phyloP scores from a whole-genome alignment of 2,797 vertebrate genomes.

The Caiman crocodilus region DNA sequence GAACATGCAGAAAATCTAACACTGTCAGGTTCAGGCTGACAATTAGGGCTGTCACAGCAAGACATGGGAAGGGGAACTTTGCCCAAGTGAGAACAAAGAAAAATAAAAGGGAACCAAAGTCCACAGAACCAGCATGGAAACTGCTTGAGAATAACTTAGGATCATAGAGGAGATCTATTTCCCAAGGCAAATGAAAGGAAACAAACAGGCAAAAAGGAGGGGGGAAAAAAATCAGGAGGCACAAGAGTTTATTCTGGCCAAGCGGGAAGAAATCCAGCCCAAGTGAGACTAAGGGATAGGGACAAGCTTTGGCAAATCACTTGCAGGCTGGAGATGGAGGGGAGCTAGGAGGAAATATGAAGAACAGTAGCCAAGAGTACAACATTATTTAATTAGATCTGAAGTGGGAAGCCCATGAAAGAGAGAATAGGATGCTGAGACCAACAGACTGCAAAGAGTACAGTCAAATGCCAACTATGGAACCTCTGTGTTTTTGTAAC shows the following conservation, averaged over 20 bases:
- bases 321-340: neutral
- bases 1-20: neutral
- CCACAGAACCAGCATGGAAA: neutral
- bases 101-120: neutral
- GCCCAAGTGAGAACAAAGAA: neutral
- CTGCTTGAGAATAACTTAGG: neutral
- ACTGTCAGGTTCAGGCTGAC: neutral
- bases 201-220: neutral
- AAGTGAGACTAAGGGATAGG: neutral
- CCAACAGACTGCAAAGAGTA: slow-evolving; percentile 7
- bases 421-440: neutral
- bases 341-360: neutral
- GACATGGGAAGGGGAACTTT: neutral
- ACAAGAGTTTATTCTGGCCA: neutral
- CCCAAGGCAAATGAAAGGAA: neutral
- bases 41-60: neutral
- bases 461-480: neutral
- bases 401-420: neutral
- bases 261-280: neutral
- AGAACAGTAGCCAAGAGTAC: neutral
- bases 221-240: neutral
- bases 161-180: neutral
- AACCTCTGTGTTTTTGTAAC: slow-evolving; percentile 7
- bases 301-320: slow-evolving; percentile 7
- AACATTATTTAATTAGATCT: neutral